Conservation (phyloP, 2,113 vertebrate species). For the Dissostichus mawsoni region DNA sequence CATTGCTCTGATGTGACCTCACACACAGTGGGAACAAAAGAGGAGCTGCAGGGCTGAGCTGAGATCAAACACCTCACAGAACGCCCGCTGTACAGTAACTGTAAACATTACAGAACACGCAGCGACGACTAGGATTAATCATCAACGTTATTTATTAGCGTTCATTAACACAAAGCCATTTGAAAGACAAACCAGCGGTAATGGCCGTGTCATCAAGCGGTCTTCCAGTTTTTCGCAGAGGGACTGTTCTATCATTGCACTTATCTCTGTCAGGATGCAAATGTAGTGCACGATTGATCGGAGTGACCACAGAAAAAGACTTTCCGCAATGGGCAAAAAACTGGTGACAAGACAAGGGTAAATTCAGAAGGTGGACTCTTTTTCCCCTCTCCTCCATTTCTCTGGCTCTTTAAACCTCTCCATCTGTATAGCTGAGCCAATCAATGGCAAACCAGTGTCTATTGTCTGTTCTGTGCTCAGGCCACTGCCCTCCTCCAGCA, state of each 20-base stretch:
- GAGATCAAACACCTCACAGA: conserved; percentile 34
- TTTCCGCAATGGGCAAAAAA: conserved; percentile 46
- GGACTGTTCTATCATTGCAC: conserved; percentile 55
- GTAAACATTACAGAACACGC: conserved; percentile 39
- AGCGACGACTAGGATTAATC: conserved; percentile 11
- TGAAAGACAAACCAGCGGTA: conserved; percentile 47
- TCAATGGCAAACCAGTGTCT: conserved; percentile 83
- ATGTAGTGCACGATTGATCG: conserved; percentile 56
- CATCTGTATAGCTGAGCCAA: conserved; percentile 81
- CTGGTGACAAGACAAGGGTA: conserved; percentile 66
- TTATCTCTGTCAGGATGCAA: conserved; percentile 65
- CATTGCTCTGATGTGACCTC: conserved; percentile 61
- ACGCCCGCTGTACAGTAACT: neutral
- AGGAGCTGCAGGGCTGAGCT: conserved; percentile 36
- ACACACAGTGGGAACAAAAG: conserved; percentile 48
- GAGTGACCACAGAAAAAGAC: conserved; percentile 45
- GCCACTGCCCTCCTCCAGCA: conserved; percentile 63
- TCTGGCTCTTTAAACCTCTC: conserved; percentile 68
- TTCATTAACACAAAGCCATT: conserved; percentile 65
- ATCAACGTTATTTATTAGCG: conserved; percentile 52
- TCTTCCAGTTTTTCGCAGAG: conserved; percentile 44
- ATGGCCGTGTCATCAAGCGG: conserved; percentile 56
- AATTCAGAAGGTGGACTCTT: conserved; percentile 45
- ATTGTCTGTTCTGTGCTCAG: conserved; percentile 79
- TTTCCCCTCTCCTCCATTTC: conserved; percentile 29